Conservation (phyloP, 2,113 vertebrate genomes). For the Archocentrus centrarchus region DNA sequence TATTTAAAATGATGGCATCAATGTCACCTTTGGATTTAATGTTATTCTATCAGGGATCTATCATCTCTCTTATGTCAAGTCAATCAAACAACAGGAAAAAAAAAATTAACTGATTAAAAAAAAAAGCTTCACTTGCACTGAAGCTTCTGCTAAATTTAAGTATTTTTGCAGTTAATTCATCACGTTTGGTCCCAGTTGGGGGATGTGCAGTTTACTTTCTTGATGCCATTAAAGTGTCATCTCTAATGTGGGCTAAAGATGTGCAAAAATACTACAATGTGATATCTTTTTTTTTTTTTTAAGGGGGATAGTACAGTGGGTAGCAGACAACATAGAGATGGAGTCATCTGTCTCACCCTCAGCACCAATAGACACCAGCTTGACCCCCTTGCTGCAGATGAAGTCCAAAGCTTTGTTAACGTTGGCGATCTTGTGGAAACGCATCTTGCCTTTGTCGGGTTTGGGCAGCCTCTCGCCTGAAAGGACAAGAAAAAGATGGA, state of each 20-base stretch:
- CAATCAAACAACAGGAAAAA: too few species aligned
- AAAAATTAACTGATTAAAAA: too few species aligned
- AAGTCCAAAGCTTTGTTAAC: slow-evolving; percentile 94
- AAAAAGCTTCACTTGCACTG: too few species aligned
- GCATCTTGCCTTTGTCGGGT: slow-evolving; percentile 95
- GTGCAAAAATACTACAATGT: not conserved
- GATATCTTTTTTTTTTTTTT: not conserved
- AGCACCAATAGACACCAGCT: slow-evolving; percentile 96
- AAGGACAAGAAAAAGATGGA: not conserved
- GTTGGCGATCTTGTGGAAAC: slow-evolving; percentile 94
- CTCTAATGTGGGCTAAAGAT: not conserved
- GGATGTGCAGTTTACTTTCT: too few species aligned
- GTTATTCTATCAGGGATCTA: too few species aligned
- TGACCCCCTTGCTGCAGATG: slow-evolving; percentile 92
- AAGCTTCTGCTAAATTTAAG: too few species aligned
- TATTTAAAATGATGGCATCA: too few species aligned
- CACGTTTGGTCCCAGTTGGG: too few species aligned
- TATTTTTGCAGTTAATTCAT: too few species aligned
- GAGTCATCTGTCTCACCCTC: slow-evolving; percentile 85
- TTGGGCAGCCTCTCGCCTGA: slow-evolving; percentile 91
- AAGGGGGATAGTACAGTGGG: not conserved
- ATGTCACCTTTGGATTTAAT: too few species aligned
- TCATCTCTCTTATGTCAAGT: too few species aligned
- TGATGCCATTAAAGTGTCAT: not conserved
- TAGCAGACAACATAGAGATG: not conserved